A percentile compares a stretch with the other conserved stretches of the same genome.
phyloP scores from a whole-genome alignment of 2,113 vertebrate species.

The Gymnocephalus cernua region DNA sequence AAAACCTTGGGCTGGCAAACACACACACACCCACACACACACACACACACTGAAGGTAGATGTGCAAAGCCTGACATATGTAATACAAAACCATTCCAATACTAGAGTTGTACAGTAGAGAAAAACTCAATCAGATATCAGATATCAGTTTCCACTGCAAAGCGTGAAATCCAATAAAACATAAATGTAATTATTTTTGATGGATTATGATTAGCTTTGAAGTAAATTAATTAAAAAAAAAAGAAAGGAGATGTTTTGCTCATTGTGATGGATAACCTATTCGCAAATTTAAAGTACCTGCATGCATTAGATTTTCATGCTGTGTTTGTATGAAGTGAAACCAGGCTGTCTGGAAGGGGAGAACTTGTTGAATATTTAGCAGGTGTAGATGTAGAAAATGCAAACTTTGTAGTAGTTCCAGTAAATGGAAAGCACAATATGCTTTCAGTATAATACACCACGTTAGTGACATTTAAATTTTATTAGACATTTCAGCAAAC shows the following conservation, averaged over 20 bases:
- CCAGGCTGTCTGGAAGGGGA: background rate
- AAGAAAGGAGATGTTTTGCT: slow-evolving; percentile 1
- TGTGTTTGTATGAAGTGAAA: background rate
- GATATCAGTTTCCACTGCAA: slow-evolving; percentile 19
- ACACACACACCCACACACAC: background rate
- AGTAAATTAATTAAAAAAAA: background rate
- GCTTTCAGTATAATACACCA: background rate
- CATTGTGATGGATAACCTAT: background rate
- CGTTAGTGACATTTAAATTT: background rate
- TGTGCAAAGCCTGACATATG: slow-evolving; percentile 6
- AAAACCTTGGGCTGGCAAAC: background rate
- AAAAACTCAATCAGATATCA: slow-evolving; percentile 23
- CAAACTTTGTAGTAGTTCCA: too few relatives aligned
- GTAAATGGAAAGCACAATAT: background rate
- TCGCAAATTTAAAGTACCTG: background rate
- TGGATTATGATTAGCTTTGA: background rate
- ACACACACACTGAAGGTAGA: background rate
- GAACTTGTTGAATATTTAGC: background rate
- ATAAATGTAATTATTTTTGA: slow-evolving; percentile 40
- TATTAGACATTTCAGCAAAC: too few relatives aligned
- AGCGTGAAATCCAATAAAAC: slow-evolving; percentile 5
- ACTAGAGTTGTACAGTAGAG: background rate
- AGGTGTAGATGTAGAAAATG: too few relatives aligned
- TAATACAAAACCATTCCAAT: slow-evolving; percentile 1
- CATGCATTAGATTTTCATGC: background rate